Base-by-base conservation (phyloP, 2,888 invertebrate genomes). In the Synanthedon tipuliformis region DNA sequence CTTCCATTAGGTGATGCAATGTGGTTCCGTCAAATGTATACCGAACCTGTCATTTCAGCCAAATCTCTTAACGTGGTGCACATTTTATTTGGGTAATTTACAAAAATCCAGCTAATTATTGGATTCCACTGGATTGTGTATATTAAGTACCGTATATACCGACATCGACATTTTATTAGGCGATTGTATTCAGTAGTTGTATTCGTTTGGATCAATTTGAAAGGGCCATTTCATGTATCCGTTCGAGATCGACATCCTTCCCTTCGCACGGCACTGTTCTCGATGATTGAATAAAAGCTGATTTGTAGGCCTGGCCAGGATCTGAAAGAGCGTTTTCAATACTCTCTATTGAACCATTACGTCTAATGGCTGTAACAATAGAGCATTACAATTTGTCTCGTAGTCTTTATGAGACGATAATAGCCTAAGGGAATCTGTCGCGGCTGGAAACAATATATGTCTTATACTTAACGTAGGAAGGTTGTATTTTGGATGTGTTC, bases 331-430 rank as follows among this genome's bases (percentile, higher is more conserved):
- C 80, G 73, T 76, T 84, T 81, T 80, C 84, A 84, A 82, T 84
- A 82, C 78, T 80, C 73, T 76, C 79, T 73, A 80, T 82, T 81
- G 77, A 73, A 71, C 81, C 75, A 83, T 85, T 84, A 84, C 66
- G 68, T 75, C 69, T 84, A 84, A 84, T 81, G 69, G 78, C 73
- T 72, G 71, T 75, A 77, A 85, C 84, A 84, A 86, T 84, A 80
- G 84, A 73, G 73, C 75, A 78, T 83, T 78, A 83, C 81, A 81
- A 83, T 84, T 82, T 82, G 81, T 81, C 78, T 78, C 76, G 70
- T 65, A 58, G 58, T 62, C 59, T 62, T 55, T 58, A 56, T 60
- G 60, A 52, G 54, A 53, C 58, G 56, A 57, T 52, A 70, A 58
- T 54, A 64, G 56, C 68, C 52, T 57, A 73, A 69, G 61, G 57